Base-by-base conservation (phyloP, 2,113 vertebrate species). In the Osmerus mordax region DNA sequence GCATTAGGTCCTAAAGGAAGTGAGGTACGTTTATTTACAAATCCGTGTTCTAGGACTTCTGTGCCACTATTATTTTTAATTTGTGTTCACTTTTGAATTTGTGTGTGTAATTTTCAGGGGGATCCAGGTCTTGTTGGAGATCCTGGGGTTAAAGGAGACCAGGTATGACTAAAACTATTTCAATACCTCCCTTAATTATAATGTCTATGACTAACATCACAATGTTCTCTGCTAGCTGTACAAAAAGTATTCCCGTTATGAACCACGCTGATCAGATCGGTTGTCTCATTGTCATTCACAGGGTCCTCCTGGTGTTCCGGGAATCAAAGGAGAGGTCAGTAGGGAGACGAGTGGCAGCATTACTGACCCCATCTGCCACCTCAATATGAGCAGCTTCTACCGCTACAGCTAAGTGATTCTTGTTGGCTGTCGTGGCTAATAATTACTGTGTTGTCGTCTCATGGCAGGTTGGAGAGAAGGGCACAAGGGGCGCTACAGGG, bases 261-360 rank as follows among this genome's bases (percentile, higher is more conserved):
- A 56, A 19, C 18, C 15, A 1, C 16, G 41, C n/a, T 69, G 53
- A 52, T 52, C 29, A 67, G 54, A 51, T 47, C 9, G 21, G 15
- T 59, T 62, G 32, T 63, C 14, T 16, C 15, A 73, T 23, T 19
- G 11, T 28, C 16, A 51, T 67, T 80, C 78, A 78, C 75, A 93
- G 92, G 93, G 92, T 55, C 90, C 91, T 67, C 83, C 91, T 47
- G 93, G 93, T 62, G 68, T 90, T 68, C 6, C 83, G 79, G 93
- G 93, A 82, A 60, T 79, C 74, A 93, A 87, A 83, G 92, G 93
- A 89, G 89, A 92, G 87, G 93, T 94, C 89, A 55, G n/a, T 60
- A 41, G 1, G 21, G 63, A 6, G 5, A 56, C 5, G 58, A 54
- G 41, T 56, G 19, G 15, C 29, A 36, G 2, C 16, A 21, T 52